These are phyloP conservation scores for Agriotes lineatus DNA, from an alignment of 2,888 invertebrate genomes.

Conservation along the genomic window DNA sequence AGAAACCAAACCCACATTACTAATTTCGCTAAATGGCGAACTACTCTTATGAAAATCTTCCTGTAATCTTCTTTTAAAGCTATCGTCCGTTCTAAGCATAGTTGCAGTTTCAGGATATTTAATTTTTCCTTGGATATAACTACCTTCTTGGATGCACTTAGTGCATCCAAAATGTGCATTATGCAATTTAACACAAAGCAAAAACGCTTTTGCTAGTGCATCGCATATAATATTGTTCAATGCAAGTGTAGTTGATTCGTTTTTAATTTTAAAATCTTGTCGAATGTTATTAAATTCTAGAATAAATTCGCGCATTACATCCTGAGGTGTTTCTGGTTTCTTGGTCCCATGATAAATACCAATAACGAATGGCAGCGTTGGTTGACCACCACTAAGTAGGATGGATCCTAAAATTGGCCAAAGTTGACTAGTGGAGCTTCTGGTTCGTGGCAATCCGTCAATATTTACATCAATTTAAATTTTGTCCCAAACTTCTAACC, in stretches of 20 bases:
- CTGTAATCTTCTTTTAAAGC: no score
- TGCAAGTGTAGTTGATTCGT: neutral
- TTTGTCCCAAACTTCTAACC: neutral
- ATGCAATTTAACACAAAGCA: conserved; percentile 9
- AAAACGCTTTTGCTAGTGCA: conserved; percentile 6
- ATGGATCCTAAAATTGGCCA: conserved; percentile 10
- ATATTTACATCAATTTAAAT: conserved; percentile 5
- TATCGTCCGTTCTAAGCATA: no score
- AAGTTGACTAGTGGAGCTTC: conserved; percentile 7
- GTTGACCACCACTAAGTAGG: neutral
- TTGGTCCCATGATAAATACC: neutral
- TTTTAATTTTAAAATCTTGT: neutral
- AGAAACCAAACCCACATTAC: no score
- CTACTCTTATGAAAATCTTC: no score
- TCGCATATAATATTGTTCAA: conserved; percentile 8
- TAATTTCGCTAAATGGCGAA: no score
- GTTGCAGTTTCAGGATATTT: no score
- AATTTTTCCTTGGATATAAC: no score
- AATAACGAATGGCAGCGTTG: conserved; percentile 1
- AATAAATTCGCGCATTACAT: conserved; percentile 8
- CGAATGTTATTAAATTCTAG: neutral
- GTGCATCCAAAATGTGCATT: conserved; percentile 4
- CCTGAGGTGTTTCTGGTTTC: neutral
- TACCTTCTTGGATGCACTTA: neutral
- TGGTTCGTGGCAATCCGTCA: conserved; percentile 6